phyloP scores from a whole-genome alignment of 1,140 invertebrate genomes.

The Drosophila sucinea region DNA sequence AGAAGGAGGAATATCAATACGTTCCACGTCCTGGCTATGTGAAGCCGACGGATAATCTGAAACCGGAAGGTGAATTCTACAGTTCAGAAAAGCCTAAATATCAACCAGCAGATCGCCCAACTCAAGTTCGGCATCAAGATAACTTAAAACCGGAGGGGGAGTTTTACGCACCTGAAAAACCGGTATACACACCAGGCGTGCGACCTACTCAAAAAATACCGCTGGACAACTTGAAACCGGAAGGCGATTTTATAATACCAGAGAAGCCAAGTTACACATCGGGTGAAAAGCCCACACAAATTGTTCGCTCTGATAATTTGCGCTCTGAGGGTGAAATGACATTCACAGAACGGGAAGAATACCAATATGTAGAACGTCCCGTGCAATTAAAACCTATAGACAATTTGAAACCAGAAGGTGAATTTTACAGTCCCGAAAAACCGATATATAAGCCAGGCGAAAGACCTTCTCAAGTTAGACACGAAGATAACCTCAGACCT shows the following conservation, averaged over 20 bases:
- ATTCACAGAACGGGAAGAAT: conserved; percentile 82
- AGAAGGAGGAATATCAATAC: conserved; percentile 82
- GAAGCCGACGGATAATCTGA: conserved; percentile 86
- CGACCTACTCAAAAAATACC: conserved; percentile 83
- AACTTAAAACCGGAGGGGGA: conserved; percentile 87
- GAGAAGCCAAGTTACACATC: conserved; percentile 82
- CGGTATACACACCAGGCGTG: conserved; percentile 84
- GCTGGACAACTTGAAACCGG: conserved; percentile 85
- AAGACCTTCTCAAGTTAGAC: conserved; percentile 79
- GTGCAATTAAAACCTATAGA: conserved; percentile 86
- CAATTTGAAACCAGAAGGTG: conserved; percentile 86
- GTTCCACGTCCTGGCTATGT: conserved; percentile 85
- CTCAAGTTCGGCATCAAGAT: conserved; percentile 84
- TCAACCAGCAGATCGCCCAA: conserved; percentile 66
- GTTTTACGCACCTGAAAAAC: conserved; percentile 86
- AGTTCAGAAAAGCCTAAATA: conserved; percentile 73
- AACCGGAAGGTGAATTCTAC: conserved; percentile 86
- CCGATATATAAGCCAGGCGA: conserved; percentile 83
- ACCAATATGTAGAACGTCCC: conserved; percentile 85
- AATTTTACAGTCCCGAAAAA: conserved; percentile 81
- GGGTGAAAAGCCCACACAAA: conserved; percentile 85
- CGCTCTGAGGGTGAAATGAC: conserved; percentile 86
- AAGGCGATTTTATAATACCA: conserved; percentile 85
- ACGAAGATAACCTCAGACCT: conserved; percentile 69
- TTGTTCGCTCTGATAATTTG: conserved; percentile 86